Base-by-base conservation (phyloP, 2,888 invertebrate species). In the Suillia variegata region DNA sequence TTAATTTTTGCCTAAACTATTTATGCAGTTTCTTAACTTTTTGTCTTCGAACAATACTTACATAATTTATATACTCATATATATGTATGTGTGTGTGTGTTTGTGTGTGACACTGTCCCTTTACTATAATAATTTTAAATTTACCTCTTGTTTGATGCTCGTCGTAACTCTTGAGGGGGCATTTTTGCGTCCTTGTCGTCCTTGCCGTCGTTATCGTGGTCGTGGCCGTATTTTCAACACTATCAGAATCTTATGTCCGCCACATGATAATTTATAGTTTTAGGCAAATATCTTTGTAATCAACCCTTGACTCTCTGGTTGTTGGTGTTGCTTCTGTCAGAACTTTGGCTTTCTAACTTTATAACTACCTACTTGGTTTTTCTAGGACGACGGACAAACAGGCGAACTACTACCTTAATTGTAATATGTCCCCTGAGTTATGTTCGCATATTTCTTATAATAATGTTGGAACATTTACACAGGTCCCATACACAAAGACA, bases 91-190 rank as follows among this genome's bases (percentile, higher is more conserved):
- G n/a, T n/a, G n/a, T n/a, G n/a, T n/a, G n/a, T n/a, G n/a, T n/a
- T n/a, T n/a, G n/a, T n/a, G n/a, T n/a, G n/a, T n/a, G 73, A 64
- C 72, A 73, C 58, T 55, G 69, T 67, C 70, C 64, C 70, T 70
- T 59, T 71, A 56, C 60, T 62, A 62, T 73, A 73, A 73, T 74
- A 74, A 71, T 70, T 73, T 74, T 73, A 67, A 73, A 70, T 73
- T 66, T 66, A 67, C 67, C 66, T 68, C 62, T 38, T 59, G 21
- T 49, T 54, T 12, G 15, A 8, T 15, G 24, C 56, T 57, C 61
- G n/a, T n/a, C n/a, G 47, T 61, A 61, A 61, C 54, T 57, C 57
- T 54, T 50, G 26, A 45, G 54, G 56, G 60, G 53, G 56, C 26
- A 54, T 42, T 60, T 56, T 52, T 17, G n/a, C 38, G 3, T 13